These are phyloP conservation scores for Microctonus aethiopoides DNA, from an alignment of 2,888 invertebrate species.

Conservation along the genomic window DNA sequence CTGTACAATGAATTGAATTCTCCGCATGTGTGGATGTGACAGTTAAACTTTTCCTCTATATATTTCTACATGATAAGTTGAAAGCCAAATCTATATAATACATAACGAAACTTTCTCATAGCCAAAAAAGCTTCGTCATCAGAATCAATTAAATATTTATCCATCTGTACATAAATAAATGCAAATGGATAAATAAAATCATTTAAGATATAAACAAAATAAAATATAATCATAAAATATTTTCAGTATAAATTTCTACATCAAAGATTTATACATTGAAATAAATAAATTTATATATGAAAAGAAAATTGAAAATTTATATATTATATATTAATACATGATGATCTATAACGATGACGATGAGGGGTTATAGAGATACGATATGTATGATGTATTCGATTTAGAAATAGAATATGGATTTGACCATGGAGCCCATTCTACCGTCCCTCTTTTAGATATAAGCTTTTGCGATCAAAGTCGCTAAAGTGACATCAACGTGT, in stretches of 20 bases:
- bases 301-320: neutral
- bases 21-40: neutral
- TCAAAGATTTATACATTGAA: neutral
- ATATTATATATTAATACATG: neutral
- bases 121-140: neutral
- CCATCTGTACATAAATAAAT: neutral
- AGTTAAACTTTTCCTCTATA: neutral
- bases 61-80: neutral
- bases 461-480: neutral
- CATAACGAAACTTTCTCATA: neutral
- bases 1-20: neutral
- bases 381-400: neutral
- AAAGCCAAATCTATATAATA: neutral
- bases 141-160: neutral
- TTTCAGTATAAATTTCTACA: neutral
- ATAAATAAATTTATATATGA: neutral
- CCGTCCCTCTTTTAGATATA: neutral
- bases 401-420: neutral
- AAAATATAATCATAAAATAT: neutral
- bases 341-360: neutral
- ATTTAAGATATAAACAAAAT: neutral
- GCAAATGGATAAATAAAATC: neutral
- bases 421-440: neutral
- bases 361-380: neutral
- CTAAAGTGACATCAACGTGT: slow-evolving; percentile 11